Evolutionary conservation across 2,113 vertebrate species (phyloP), one percentile per base, ranked within the genome.

Genomic region (Nettapus auritus): DNA sequence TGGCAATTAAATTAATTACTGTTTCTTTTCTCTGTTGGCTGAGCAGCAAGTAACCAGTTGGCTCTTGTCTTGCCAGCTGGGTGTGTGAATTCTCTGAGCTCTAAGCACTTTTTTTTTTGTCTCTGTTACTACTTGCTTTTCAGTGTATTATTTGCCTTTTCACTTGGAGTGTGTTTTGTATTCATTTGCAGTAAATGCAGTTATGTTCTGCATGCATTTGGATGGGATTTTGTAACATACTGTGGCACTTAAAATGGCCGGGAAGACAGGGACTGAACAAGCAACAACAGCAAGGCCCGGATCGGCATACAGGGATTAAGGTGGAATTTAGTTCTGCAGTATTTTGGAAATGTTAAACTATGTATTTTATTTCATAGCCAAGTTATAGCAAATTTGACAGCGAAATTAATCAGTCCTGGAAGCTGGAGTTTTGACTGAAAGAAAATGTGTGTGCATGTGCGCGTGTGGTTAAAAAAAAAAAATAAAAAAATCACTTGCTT

Each of bases 171-270:
- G 38, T 40, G 36, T 40, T 40, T 63, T 63, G 36, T 12, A 40
- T 63, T 40, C 36, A 28, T 25, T 40, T 38, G 36, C 11, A 63
- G 62, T 28, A 40, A 29, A 26, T 26, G 38, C 20, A 8, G 6
- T 16, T n/a, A 16, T 2, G 18, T 33, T 71, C 29, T 82, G 26
- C 8, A 29, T 44, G 40, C 0, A 0, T 38, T 62, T 52, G 34
- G 20, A n/a, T 48, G 38, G 48, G 60, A 4, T 23, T 56, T 34
- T 57, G 44, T 69, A 4, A 17, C n/a, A 11, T 4, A 11, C 22
- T 42, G 26, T 26, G 46, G 8, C 42, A 20, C 46, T 26, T 46
- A 40, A 44, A 59, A 52, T 46, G 31, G 50, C 25, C 76, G 90
- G 48, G 12, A 44, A 67, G 67, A 56, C 31, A 16, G 74, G 19